Percentiles rank a stretch among this genome's conserved stretches.
phyloP scores from a whole-genome alignment of 2,888 invertebrate species.

The Heliconius aoede region DNA sequence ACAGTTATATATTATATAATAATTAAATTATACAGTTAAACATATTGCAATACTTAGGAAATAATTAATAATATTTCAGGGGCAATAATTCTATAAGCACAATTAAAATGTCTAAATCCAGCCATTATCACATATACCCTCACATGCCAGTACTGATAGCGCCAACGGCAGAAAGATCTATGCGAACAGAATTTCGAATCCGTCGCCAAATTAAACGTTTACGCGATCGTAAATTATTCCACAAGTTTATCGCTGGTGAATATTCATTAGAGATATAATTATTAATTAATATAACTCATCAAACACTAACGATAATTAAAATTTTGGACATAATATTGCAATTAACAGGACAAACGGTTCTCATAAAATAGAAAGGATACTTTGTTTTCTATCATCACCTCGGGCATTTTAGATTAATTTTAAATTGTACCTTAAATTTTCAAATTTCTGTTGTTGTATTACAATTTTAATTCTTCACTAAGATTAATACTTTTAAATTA shows the following conservation, averaged over 20 bases:
- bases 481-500: not conserved
- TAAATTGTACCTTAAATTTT: constrained; percentile 65
- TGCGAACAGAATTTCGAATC: constrained; percentile 58
- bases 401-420: constrained; percentile 70
- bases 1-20: no score
- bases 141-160: constrained; percentile 43
- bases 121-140: constrained; percentile 39
- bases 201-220: constrained; percentile 71
- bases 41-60: not conserved
- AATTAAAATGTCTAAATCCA: constrained; percentile 26
- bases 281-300: constrained; percentile 41
- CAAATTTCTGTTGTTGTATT: constrained; percentile 45
- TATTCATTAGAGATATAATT: constrained; percentile 77
- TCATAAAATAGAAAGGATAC: constrained; percentile 66
- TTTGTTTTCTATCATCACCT: constrained; percentile 56
- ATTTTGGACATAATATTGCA: constrained; percentile 74
- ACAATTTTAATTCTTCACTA: not conserved
- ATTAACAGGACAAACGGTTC: constrained; percentile 67
- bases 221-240: constrained; percentile 74
- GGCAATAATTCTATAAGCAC: constrained; percentile 11
- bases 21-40: not conserved
- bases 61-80: not conserved
- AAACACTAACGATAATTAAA: constrained; percentile 51
- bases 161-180: constrained; percentile 44
- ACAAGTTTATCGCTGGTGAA: constrained; percentile 77